phyloP scores from a whole-genome alignment of 2,113 vertebrate species.

The Pterocles burchelli region DNA sequence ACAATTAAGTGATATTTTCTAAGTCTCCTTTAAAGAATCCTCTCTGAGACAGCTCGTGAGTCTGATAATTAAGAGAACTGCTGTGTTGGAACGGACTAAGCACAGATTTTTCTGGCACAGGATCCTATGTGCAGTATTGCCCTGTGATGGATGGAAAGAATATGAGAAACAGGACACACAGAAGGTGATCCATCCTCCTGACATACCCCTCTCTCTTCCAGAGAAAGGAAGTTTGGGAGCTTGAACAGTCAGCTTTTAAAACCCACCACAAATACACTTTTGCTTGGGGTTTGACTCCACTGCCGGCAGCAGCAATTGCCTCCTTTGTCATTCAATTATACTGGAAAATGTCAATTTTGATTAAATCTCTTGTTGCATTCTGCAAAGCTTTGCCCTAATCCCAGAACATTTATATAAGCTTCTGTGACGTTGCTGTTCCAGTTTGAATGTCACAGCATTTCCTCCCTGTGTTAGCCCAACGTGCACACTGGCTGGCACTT shows the following conservation, averaged over 20 bases:
- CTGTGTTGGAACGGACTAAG: background rate
- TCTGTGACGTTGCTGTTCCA: background rate
- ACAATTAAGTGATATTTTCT: background rate
- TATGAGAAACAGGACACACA: background rate
- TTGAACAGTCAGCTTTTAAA: background rate
- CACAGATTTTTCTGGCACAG: background rate
- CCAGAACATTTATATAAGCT: slow-evolving; percentile 4
- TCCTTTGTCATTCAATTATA: background rate
- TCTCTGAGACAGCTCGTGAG: background rate
- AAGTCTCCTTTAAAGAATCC: background rate
- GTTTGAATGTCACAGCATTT: background rate
- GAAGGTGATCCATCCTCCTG: background rate
- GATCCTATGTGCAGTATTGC: background rate
- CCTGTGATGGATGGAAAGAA: background rate
- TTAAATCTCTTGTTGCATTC: slow-evolving; percentile 22
- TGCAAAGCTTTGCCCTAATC: background rate
- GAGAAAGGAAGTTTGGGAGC: background rate
- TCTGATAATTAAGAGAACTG: background rate
- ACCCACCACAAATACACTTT: background rate
- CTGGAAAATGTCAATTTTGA: slow-evolving; percentile 23
- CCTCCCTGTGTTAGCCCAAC: background rate
- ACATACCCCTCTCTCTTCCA: background rate
- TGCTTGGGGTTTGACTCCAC: background rate
- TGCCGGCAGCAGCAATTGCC: background rate
- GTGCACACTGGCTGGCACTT: rapidly evolving